Conservation (phyloP, 2,113 vertebrate genomes). For the Myiagra hebetior region DNA sequence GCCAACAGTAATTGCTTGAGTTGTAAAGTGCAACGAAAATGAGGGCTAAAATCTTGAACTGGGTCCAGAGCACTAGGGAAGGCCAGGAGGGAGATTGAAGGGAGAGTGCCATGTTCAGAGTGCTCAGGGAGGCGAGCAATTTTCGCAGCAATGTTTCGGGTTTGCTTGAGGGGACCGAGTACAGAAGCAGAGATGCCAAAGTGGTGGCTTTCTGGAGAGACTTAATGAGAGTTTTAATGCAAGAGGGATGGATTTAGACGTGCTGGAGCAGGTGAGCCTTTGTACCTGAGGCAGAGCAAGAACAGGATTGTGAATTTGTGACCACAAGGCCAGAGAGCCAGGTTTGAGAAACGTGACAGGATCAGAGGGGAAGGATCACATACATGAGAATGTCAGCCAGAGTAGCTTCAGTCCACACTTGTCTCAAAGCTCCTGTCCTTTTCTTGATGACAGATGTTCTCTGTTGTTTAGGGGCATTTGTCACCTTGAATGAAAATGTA, state of each 20-base stretch:
- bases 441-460: neutral
- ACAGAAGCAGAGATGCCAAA: neutral
- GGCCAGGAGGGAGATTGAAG: neutral
- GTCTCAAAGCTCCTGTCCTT: neutral
- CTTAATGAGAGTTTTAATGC: neutral
- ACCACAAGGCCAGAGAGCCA: neutral
- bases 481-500: neutral
- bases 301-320: neutral
- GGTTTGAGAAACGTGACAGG: neutral
- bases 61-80: neutral
- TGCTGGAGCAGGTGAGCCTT: neutral
- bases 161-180: neutral
- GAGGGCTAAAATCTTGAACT: neutral
- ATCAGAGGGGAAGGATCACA: neutral
- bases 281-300: neutral
- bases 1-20: neutral
- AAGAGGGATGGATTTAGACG: neutral
- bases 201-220: neutral
- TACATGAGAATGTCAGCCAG: neutral
- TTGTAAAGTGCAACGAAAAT: slow-evolving; percentile 1
- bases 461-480: neutral
- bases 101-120: neutral
- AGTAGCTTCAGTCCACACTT: neutral
- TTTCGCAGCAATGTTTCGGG: neutral
- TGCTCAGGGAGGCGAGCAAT: neutral